These are phyloP conservation scores for Andrena dorsata DNA, from an alignment of 2,888 invertebrate species.

Conservation along the genomic window DNA sequence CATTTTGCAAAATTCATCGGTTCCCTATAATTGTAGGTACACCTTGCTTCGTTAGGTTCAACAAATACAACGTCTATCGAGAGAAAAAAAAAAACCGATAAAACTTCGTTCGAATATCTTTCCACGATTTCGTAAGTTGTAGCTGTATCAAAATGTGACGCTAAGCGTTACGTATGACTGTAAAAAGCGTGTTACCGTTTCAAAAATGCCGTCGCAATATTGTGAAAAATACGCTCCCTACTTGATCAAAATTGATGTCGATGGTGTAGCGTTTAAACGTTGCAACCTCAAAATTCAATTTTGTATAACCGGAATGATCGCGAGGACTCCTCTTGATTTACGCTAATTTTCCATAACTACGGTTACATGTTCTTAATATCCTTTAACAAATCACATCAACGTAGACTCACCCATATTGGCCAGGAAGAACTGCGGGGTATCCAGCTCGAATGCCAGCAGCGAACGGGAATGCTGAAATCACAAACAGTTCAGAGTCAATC, in stretches of 20 bases:
- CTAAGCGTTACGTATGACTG: no score
- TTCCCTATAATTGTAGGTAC: conserved; percentile 12
- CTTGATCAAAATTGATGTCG: background rate
- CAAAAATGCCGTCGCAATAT: background rate
- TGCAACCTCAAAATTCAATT: conserved; percentile 21
- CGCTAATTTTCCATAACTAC: conserved; percentile 53
- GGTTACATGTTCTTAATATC: conserved; percentile 58
- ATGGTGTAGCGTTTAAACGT: background rate
- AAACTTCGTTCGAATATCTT: background rate
- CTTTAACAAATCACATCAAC: conserved; percentile 69
- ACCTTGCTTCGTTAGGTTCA: background rate
- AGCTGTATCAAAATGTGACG: background rate
- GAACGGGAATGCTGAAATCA: conserved; percentile 89
- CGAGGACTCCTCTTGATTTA: conserved; percentile 53
- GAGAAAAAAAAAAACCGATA: conserved; percentile 13
- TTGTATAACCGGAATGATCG: conserved; percentile 28
- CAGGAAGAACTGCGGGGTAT: conserved; percentile 91
- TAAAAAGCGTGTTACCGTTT: no score
- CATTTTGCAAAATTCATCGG: background rate
- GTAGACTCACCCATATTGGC: conserved; percentile 93
- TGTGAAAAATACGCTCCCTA: conserved; percentile 12
- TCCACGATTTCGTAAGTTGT: background rate
- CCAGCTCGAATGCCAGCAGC: conserved; percentile 92
- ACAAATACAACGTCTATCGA: background rate
- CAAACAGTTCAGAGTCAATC: conserved; percentile 65